phyloP scores from a whole-genome alignment of 2,113 vertebrate species.

The Sarotherodon lohbergeri region DNA sequence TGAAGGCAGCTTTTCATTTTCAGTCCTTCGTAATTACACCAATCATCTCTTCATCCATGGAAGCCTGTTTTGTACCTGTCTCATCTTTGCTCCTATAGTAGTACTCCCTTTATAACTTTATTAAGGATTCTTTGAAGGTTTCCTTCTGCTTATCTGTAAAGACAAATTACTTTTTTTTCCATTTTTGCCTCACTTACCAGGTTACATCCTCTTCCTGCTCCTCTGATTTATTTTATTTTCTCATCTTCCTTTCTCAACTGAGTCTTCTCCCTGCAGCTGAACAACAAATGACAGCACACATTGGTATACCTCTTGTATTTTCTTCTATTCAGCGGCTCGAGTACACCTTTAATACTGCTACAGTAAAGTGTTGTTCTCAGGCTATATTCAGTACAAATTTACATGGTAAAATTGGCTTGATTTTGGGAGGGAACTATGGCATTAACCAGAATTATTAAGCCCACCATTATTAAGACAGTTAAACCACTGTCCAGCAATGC shows the following conservation, averaged over 20 bases:
- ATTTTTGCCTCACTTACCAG: background rate
- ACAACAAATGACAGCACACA: background rate
- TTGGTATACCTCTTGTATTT: background rate
- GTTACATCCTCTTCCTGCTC: background rate
- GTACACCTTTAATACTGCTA: background rate
- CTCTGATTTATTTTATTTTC: background rate
- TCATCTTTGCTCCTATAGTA: background rate
- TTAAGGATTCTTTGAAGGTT: background rate
- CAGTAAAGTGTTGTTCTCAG: background rate
- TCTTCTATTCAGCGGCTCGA: background rate
- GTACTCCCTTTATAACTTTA: background rate
- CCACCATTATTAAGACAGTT: background rate
- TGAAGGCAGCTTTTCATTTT: conserved; percentile 23
- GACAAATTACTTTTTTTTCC: background rate
- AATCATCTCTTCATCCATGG: background rate
- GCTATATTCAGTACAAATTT: background rate
- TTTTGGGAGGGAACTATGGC: background rate
- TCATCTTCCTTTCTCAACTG: background rate
- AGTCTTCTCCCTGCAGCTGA: background rate
- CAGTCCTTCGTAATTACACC: background rate
- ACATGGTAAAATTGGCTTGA: background rate
- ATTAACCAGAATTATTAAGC: background rate
- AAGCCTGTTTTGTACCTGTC: background rate
- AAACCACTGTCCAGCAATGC: background rate
- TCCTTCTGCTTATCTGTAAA: background rate